phyloP scores from a whole-genome alignment of 1,140 invertebrate species.

The Drosophila ananassae region DNA sequence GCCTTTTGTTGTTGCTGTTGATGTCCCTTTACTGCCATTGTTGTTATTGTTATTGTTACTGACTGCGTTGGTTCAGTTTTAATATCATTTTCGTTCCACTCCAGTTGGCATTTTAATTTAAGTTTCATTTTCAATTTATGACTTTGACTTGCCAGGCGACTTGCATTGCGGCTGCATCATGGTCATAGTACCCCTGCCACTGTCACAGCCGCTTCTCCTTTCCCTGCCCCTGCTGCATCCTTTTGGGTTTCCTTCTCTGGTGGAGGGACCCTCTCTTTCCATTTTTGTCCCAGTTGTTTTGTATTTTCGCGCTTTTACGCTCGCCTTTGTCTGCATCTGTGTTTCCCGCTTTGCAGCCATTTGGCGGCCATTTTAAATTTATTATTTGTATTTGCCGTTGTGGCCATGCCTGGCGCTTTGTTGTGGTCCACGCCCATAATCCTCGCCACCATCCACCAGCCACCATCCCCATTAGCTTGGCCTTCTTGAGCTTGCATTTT shows the following conservation, averaged over 20 bases:
- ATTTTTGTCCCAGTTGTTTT: conserved; percentile 61
- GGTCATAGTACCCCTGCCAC: conserved; percentile 6
- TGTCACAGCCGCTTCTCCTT: background rate
- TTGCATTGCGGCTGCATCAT: conserved; percentile 62
- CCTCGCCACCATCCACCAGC: background rate
- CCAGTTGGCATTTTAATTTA: conserved; percentile 82
- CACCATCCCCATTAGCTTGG: background rate
- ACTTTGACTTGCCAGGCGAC: conserved; percentile 73
- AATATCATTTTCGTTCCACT: conserved; percentile 82
- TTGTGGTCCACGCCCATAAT: conserved; percentile 51
- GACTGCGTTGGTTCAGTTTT: conserved; percentile 62
- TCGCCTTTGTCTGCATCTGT: conserved; percentile 48
- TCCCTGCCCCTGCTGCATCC: background rate
- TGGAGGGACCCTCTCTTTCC: background rate
- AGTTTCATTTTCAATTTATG: conserved; percentile 83
- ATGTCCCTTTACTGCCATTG: conserved; percentile 25
- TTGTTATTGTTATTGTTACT: conserved; percentile 41
- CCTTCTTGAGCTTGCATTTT: conserved; percentile 74
- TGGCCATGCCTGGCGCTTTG: conserved; percentile 43
- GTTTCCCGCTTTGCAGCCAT: conserved; percentile 49
- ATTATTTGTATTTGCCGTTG: conserved; percentile 75
- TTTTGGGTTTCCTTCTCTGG: conserved; percentile 8
- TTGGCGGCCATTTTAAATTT: conserved; percentile 79
- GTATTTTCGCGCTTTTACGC: conserved; percentile 79
- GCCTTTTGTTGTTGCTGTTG: conserved; percentile 25